These are phyloP conservation scores for Macropis europaea DNA, from an alignment of 2,888 invertebrate species.

Conservation along the genomic window DNA sequence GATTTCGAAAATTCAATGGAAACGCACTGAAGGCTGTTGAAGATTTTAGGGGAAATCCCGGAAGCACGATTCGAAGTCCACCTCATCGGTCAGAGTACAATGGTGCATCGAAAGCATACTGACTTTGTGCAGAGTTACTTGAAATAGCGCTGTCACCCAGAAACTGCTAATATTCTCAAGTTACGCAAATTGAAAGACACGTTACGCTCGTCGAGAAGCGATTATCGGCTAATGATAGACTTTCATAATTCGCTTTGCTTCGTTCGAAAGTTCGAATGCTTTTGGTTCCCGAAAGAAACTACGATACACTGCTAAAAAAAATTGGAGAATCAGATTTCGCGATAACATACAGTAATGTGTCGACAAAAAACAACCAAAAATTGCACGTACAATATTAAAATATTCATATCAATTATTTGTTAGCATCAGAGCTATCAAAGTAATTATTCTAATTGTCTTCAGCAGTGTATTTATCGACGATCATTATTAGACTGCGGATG, in stretches of 20 bases:
- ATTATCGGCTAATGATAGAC: neutral
- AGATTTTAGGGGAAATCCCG: too few species aligned
- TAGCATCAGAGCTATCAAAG: too few species aligned
- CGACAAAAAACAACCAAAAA: too few species aligned
- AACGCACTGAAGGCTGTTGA: neutral
- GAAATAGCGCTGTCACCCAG: slow-evolving; percentile 19
- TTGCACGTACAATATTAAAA: too few species aligned
- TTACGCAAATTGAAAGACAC: slow-evolving; percentile 18
- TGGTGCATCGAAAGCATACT: neutral
- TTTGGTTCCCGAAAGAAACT: too few species aligned
- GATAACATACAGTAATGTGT: too few species aligned
- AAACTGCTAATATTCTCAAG: slow-evolving; percentile 10
- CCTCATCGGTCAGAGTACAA: neutral
- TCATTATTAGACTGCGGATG: too few species aligned
- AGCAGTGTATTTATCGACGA: too few species aligned
- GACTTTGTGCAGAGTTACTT: neutral
- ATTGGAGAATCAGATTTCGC: too few species aligned
- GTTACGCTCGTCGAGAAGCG: slow-evolving; percentile 27
- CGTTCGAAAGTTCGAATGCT: too few species aligned
- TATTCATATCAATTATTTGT: too few species aligned
- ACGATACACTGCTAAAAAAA: neutral
- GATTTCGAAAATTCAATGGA: neutral
- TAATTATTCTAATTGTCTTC: too few species aligned
- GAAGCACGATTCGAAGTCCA: neutral
- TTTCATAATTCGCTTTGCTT: neutral